Base-by-base conservation (phyloP, 2,113 vertebrate species). In the Pampusana beccarii region DNA sequence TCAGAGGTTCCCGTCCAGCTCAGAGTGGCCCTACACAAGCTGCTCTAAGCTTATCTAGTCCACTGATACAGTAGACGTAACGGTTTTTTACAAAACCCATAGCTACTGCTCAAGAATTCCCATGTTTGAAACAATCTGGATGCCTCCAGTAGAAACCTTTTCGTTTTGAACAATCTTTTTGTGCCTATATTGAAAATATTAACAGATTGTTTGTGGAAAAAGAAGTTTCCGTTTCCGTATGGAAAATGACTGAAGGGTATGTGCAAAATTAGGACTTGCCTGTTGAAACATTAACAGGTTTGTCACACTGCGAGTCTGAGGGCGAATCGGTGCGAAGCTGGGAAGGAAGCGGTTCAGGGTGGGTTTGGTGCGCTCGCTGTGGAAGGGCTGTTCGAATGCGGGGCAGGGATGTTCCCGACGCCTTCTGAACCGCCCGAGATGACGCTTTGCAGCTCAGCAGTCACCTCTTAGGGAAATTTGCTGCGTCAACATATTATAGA, bases 241-340 rank as follows among this genome's bases (percentile, higher is more conserved):
- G 96, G 96, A 96, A 97, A 96, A 94, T 94, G 93, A 85, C 94
- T 96, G 92, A 96, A 93, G 93, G 92, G 86, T 93, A 95, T 81
- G 89, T 73, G 72, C 15, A 18, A 83, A 96, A 94, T 91, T 44
- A 94, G 91, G 91, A 58, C 70, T 40, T 70, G 93, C 88, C 92
- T 96, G 95, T 96, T 97, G 91, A 91, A 97, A 95, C 92, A 93
- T 96, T 93, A 94, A 96, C 93, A 93, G 90, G 88, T 96, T 95
- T 94, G 92, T 96, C 93, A 94, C 96, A 92, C 80, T 92, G 42
- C 81, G 92, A 42, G 92, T 81, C 93, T 77, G 71, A 0, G 80
- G 87, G 73, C 70, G 94, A 90, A 86, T 82, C 79, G 83, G 10
- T 79, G 86, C 70, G 79, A 69, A 95, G 83, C 72, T 82, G 92